Base-by-base conservation (phyloP, 1,140 invertebrate genomes). In the Neodiprion lecontei region DNA sequence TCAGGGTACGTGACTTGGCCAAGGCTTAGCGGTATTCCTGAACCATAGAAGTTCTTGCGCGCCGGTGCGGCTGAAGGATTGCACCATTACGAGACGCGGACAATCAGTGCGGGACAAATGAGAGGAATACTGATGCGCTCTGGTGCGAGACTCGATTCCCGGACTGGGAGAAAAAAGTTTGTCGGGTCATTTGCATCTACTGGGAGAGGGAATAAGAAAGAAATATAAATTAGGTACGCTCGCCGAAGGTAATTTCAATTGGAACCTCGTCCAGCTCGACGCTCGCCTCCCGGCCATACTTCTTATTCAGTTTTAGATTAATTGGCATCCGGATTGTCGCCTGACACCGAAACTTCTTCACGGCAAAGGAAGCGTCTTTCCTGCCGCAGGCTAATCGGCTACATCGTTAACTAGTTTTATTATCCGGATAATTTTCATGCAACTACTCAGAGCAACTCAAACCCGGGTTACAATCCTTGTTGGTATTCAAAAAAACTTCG, bases 91-190 rank as follows among this genome's bases (percentile, higher is more conserved):
- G 80, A 76, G 80, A 77, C 77, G 76, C 71, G 78, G 77, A 82
- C 80, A 82, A 83, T 84, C 81, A 84, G 80, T 74, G 78, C 74
- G 80, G 77, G 78, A 82, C 81, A 83, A 84, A 83, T 81, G 81
- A 79, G 78, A 79, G 77, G 82, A 83, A 82, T 83, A 83, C 81
- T 82, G 78, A 84, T 83, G 79, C 74, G 61, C 72, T 48, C 10
- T 28, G 61, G 67, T 28, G 17, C 53, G 47, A 69, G 47, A 21
- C 69, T 21, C 48, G 21, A 28, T 40, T 40, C 28, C 5, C 28
- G 2, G 23, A 17, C 47, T 28, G 40, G 48, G 53, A 9, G 11
- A 61, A 61, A 61, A 61, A 61, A 61, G 53, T 61, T 61, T 40
- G 11, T 61, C 9, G n/a, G 53, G 53, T 61, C 11, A 61, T 61